These are phyloP conservation scores for Phenganax subtilis DNA, from an alignment of 92 coral and sea anemone species.

Conservation along the genomic window DNA sequence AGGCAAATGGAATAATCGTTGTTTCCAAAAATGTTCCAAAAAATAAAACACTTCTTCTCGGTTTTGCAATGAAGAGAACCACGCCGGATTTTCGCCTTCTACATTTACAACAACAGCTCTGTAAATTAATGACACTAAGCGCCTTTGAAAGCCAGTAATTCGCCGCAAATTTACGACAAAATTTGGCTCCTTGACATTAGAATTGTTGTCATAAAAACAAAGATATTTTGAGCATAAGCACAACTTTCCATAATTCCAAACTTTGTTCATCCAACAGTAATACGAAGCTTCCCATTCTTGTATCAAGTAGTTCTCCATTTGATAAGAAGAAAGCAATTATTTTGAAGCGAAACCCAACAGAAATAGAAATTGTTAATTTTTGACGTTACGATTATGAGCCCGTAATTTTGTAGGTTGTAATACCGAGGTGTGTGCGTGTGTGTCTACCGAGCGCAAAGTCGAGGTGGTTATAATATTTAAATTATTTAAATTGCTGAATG, in stretches of 20 bases:
- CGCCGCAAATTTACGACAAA: constrained; percentile 65
- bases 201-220: constrained; percentile 58
- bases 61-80: constrained; percentile 85
- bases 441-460: too few species aligned
- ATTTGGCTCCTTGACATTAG: constrained; percentile 35
- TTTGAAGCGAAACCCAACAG: neutral
- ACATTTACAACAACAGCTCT: constrained; percentile 72
- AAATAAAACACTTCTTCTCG: constrained; percentile 68
- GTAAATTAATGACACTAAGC: constrained; percentile 55
- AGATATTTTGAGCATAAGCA: constrained; percentile 56
- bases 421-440: too few species aligned
- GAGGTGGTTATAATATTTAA: too few species aligned
- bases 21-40: constrained; percentile 94
- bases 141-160: constrained; percentile 53
- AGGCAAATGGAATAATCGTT: constrained; percentile 55
- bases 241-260: constrained; percentile 76
- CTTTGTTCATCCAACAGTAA: constrained; percentile 57
- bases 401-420: neutral
- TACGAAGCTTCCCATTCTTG: constrained; percentile 90
- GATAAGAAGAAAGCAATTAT: neutral
- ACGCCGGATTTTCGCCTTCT: constrained; percentile 54
- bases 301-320: constrained; percentile 35
- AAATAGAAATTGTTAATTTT: neutral
- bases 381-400: neutral
- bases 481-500: too few species aligned